A percentile compares a stretch with the other conserved stretches of the same genome.
phyloP scores from a whole-genome alignment of 1,140 invertebrate genomes.

The Tetramorium alpestre region DNA sequence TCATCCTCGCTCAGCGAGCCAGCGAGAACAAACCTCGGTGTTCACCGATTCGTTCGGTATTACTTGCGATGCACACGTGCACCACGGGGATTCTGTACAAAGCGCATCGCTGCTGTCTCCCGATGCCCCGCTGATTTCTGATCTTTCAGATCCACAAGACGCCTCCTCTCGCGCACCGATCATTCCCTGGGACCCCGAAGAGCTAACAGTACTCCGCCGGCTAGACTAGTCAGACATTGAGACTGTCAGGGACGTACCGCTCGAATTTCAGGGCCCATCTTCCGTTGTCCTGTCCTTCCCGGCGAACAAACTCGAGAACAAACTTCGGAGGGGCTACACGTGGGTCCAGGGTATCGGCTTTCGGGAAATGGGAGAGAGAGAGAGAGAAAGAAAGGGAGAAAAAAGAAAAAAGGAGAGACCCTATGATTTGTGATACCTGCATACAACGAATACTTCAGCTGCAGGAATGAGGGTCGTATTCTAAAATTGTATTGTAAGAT shows the following conservation, averaged over 20 bases:
- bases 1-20: conserved; percentile 49
- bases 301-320: conserved; percentile 6
- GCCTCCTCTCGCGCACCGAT: neutral
- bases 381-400: too few relatives aligned
- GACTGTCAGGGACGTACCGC: conserved; percentile 72
- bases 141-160: conserved; percentile 33
- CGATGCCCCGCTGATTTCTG: conserved; percentile 29
- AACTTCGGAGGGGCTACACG: neutral
- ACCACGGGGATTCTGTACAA: conserved; percentile 58
- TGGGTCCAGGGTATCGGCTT: conserved; percentile 33
- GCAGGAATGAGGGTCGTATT: neutral
- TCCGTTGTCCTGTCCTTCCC: conserved; percentile 24
- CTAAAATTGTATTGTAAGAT: neutral
- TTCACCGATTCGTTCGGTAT: conserved; percentile 63
- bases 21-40: conserved; percentile 65
- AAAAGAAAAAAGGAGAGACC: neutral
- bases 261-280: conserved; percentile 68
- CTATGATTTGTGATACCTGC: neutral
- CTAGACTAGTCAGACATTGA: conserved; percentile 73
- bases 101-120: conserved; percentile 28
- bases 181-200: conserved; percentile 50
- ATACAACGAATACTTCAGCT: neutral
- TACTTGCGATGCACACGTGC: conserved; percentile 63
- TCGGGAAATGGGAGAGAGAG: neutral
- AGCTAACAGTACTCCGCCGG: conserved; percentile 73